Evolutionary conservation across 2,113 vertebrate genomes (phyloP).

Genomic region (Dermatemys mawii): DNA sequence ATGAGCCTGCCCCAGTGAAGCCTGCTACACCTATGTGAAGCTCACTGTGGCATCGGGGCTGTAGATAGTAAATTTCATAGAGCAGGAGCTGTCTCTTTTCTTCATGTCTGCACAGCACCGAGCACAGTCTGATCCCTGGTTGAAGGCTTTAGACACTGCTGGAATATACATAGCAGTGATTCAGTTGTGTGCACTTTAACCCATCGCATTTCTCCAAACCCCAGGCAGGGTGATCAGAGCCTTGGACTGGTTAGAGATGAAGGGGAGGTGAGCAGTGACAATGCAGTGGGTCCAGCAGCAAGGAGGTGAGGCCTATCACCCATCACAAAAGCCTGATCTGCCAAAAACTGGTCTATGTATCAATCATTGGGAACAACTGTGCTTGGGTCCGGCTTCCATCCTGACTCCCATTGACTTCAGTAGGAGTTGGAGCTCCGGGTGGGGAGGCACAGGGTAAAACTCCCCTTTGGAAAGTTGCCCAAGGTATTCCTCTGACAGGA

Average conservation of each 20-base stretch:
- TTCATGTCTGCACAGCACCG: not conserved
- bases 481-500: not conserved
- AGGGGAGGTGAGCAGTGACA: not conserved
- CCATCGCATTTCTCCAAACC: not conserved
- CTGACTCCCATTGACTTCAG: not conserved
- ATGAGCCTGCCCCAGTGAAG: not conserved
- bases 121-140: not conserved
- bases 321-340: not conserved
- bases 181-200: not conserved
- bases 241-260: not conserved
- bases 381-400: not conserved
- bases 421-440: not conserved
- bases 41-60: not conserved
- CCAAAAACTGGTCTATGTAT: not conserved
- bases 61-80: not conserved
- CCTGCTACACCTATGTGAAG: not conserved
- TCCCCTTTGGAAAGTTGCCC: not conserved
- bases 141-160: not conserved
- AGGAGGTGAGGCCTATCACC: not conserved
- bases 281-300: not conserved
- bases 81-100: not conserved
- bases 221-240: not conserved
- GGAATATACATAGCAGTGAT: not conserved
- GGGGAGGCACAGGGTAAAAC: not conserved
- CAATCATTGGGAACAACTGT: not conserved